A percentile compares a stretch with the other conserved stretches of the same genome.
Evolutionary conservation across 2,888 invertebrate genomes (phyloP).

Genomic region (Poecilobothrus nobilitatus): DNA sequence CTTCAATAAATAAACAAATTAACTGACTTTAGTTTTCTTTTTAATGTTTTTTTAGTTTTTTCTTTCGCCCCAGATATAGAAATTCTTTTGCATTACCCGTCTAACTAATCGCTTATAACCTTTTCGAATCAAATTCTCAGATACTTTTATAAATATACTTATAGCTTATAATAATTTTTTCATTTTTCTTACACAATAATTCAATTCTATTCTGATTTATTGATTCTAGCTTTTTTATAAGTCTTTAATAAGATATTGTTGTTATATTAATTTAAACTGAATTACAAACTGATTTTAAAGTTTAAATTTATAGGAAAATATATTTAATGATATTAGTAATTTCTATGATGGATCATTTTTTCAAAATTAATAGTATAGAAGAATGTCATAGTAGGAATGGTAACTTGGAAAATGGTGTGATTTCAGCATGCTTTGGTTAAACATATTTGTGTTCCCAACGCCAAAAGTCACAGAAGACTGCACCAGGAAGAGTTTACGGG

Average conservation of each 20-base stretch:
- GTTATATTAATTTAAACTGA: background rate
- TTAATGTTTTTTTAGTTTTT: no score
- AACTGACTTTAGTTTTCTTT: no score
- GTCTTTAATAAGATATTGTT: no score
- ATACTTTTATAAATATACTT: no score
- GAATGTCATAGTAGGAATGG: conserved; percentile 58
- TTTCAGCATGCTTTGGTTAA: conserved; percentile 63
- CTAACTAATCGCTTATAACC: no score
- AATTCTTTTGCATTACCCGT: no score
- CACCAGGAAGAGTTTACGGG: conserved; percentile 57
- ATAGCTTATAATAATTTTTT: no score
- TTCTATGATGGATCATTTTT: conserved; percentile 70
- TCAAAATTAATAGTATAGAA: conserved; percentile 77
- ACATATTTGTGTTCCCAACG: conserved; percentile 87
- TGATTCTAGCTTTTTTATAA: background rate
- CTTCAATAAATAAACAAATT: no score
- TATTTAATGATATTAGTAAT: conserved; percentile 78
- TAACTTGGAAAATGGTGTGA: conserved; percentile 71
- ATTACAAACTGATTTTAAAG: background rate
- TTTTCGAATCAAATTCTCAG: no score
- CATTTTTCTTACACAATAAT: no score
- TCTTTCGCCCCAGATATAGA: no score
- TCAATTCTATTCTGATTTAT: background rate
- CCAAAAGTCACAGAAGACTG: conserved; percentile 77
- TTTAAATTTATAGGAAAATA: conserved; percentile 2